Conservation (phyloP, 2,797 vertebrate genomes). For the Oreochromis mossambicus region DNA sequence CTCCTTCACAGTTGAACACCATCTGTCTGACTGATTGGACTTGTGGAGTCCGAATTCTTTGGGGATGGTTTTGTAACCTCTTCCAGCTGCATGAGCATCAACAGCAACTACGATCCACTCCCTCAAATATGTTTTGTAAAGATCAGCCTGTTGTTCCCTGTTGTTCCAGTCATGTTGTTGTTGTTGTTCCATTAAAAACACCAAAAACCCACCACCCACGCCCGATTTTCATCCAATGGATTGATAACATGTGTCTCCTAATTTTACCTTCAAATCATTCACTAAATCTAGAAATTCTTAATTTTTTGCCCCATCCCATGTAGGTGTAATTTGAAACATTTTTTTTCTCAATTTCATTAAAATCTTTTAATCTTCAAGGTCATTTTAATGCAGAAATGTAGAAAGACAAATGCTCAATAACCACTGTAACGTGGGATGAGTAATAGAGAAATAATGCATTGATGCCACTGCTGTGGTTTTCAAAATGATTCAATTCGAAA, state of each 20-base stretch:
- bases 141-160: background rate
- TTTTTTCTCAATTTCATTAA: background rate
- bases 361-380: background rate
- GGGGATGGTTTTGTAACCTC: background rate
- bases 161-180: background rate
- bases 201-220: background rate
- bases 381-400: background rate
- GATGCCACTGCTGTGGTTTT: background rate
- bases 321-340: rapidly evolving
- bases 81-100: background rate
- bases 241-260: background rate
- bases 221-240: background rate
- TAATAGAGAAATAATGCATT: background rate
- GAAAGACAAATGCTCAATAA: background rate
- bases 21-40: background rate
- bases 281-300: background rate
- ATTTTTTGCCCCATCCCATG: background rate
- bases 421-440: background rate
- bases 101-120: background rate
- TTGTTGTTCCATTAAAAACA: background rate
- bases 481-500: background rate
- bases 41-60: background rate
- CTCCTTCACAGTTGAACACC: background rate
- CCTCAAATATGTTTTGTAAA: background rate
- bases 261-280: background rate